Conservation (phyloP, 2,797 vertebrate species). For the Heterohyrax brucei region DNA sequence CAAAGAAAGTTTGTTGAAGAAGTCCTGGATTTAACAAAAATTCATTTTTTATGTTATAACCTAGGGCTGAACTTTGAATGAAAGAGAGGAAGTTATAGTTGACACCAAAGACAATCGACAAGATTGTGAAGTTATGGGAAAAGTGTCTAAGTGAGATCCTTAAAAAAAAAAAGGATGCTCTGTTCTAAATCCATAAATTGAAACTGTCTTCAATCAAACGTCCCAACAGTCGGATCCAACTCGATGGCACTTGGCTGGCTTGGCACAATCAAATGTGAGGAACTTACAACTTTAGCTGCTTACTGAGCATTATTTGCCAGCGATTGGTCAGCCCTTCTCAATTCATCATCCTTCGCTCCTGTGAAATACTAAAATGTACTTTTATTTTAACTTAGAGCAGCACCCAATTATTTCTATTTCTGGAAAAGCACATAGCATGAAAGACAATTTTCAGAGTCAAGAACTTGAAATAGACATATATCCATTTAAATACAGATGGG, state of each 20-base stretch:
- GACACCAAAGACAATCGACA: not conserved
- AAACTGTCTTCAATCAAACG: not conserved
- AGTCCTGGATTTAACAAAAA: slow-evolving; percentile 38
- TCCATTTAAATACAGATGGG: slow-evolving; percentile 14
- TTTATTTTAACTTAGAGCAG: slow-evolving; percentile 59
- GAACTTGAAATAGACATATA: slow-evolving; percentile 69
- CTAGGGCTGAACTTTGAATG: not conserved
- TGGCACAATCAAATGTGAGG: not conserved
- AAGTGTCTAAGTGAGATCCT: not conserved
- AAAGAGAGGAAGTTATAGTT: not conserved
- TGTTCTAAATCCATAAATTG: slow-evolving; percentile 3
- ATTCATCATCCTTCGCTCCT: slow-evolving; percentile 61
- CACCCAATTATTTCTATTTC: slow-evolving; percentile 80
- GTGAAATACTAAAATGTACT: slow-evolving; percentile 52
- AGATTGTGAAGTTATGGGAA: not conserved
- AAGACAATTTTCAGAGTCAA: slow-evolving; percentile 78
- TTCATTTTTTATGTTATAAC: not conserved
- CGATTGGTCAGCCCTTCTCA: not conserved
- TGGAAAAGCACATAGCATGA: slow-evolving; percentile 62
- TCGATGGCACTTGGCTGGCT: too few species aligned
- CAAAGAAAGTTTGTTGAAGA: not conserved
- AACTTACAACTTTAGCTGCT: not conserved
- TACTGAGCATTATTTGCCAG: not conserved
- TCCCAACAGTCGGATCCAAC: too few species aligned
- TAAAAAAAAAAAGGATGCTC: not conserved